Evolutionary conservation across 37 sponge, comb jelly and placozoan genomes (phyloP), one percentile per base, ranked within the genome.

Genomic region (Agelas oroides): DNA sequence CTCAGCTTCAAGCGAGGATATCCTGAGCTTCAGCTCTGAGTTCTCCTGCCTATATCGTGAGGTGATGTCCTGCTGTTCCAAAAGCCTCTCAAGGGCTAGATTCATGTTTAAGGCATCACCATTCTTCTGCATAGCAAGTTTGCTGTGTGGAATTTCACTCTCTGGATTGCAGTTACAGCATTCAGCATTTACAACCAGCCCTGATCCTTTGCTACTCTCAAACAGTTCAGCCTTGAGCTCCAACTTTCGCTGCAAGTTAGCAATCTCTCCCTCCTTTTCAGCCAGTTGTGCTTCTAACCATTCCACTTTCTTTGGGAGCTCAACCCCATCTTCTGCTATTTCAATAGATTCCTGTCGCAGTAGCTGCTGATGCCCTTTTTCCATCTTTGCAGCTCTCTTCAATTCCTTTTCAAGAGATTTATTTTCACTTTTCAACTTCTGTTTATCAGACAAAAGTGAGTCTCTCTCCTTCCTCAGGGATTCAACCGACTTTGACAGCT

Each of bases 401-500:
- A 84, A 37, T 30, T 74, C 84, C 30, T 41, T 73, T 59, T 75
- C 84, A 1, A 73, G 60, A 46, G 65, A 39, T 66, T 65, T 73
- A 2, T 73, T 72, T 8, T 74, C 75, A 19, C 66, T 53, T 31
- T 75, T 67, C 52, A 82, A 52, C 32, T 65, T 57, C 46, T 55
- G 27, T 25, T 70, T 88, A 1, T 75, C 83, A 32, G 60, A 34
- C 2, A 59, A 31, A 2, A 87, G 72, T 37, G 30, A 17, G 15
- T 79, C 80, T 25, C 38, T 78, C 66, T 87, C 87, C 19, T 72
- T 78, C 71, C 72, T 87, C 19, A 87, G 39, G 6, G 70, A 19
- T 28, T 87, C 87, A 30, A 87, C 53, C 5, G 65, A 60, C 52
- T 79, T 87, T 0, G 58, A 28, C 17, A 85, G 59, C 19, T 85